phyloP scores from a whole-genome alignment of 1,140 invertebrate genomes.

The Eulimnadia texana region DNA sequence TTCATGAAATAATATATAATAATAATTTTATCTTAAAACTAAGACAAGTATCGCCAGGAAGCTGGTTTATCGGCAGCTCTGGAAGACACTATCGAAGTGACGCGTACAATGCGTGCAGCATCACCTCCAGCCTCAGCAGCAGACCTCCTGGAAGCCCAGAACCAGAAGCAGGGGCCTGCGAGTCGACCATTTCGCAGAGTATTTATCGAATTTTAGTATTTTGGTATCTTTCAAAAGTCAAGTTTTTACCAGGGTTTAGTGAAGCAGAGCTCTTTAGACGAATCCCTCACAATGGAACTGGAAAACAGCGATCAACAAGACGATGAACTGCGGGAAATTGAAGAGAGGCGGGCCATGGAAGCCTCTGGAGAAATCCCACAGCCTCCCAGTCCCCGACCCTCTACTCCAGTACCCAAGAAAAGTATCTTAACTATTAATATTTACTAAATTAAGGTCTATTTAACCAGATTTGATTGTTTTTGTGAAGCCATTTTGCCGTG shows the following conservation, averaged over 20 bases:
- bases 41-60: constrained; percentile 47
- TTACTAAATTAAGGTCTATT: neutral
- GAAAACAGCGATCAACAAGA: constrained; percentile 28
- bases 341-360: constrained; percentile 31
- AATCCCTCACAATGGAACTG: constrained; percentile 54
- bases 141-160: constrained; percentile 79
- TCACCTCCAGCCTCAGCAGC: constrained; percentile 85
- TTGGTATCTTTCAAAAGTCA: too few species aligned
- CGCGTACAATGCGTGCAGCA: constrained; percentile 80
- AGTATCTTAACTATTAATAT: neutral
- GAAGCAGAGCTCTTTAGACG: constrained; percentile 88
- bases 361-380: constrained; percentile 28
- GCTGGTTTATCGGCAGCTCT: constrained; percentile 54
- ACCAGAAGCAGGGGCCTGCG: constrained; percentile 43
- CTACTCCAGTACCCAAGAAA: constrained; percentile 31
- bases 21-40: constrained; percentile 1
- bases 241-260: constrained; percentile 54
- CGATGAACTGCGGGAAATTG: constrained; percentile 31
- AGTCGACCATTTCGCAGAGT: constrained; percentile 44
- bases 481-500: constrained; percentile 52
- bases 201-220: constrained; percentile 22
- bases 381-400: constrained; percentile 36
- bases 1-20: too few species aligned
- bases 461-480: constrained; percentile 1
- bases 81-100: constrained; percentile 88